Evolutionary conservation across 2,113 vertebrate species (phyloP).

Genomic region (Phalacrocorax carbo): DNA sequence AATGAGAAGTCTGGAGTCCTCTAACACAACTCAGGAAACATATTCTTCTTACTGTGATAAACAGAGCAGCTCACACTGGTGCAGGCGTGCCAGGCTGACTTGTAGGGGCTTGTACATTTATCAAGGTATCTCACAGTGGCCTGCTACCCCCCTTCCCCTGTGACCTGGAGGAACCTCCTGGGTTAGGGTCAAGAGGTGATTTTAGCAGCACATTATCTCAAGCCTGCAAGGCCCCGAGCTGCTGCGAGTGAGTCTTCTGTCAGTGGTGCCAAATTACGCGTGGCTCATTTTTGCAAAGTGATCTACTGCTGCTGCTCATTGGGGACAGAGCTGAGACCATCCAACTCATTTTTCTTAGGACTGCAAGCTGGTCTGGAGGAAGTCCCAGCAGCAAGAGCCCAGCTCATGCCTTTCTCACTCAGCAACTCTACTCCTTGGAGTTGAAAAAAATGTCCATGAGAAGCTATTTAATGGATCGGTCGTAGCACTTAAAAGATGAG

Average conservation of each 20-base stretch:
- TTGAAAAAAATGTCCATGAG: slow-evolving; percentile 46
- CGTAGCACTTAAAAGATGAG: slow-evolving; percentile 4
- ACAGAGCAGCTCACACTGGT: neutral
- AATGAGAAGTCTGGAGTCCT: slow-evolving; percentile 23
- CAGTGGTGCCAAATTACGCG: slow-evolving; percentile 69
- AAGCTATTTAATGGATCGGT: neutral
- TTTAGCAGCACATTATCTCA: slow-evolving; percentile 56
- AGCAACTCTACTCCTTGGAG: slow-evolving; percentile 61
- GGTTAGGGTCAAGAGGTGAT: slow-evolving; percentile 65
- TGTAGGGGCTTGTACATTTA: neutral
- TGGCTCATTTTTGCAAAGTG: slow-evolving; percentile 67
- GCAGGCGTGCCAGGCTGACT: neutral
- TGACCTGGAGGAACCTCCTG: slow-evolving; percentile 45
- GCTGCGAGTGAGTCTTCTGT: slow-evolving; percentile 52
- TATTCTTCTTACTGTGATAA: slow-evolving; percentile 6
- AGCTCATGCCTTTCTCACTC: slow-evolving; percentile 54
- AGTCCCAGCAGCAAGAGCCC: slow-evolving; percentile 44
- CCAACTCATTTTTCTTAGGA: slow-evolving; percentile 69
- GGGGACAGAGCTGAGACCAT: slow-evolving; percentile 56
- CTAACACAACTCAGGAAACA: neutral
- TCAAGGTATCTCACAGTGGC: slow-evolving; percentile 42
- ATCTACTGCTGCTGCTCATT: slow-evolving; percentile 67
- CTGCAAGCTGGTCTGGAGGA: slow-evolving; percentile 48
- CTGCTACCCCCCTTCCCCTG: slow-evolving; percentile 8
- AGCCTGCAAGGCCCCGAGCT: slow-evolving; percentile 45